These are phyloP conservation scores for Microplitis deprimator DNA, from an alignment of 2,888 invertebrate genomes.

Conservation along the genomic window DNA sequence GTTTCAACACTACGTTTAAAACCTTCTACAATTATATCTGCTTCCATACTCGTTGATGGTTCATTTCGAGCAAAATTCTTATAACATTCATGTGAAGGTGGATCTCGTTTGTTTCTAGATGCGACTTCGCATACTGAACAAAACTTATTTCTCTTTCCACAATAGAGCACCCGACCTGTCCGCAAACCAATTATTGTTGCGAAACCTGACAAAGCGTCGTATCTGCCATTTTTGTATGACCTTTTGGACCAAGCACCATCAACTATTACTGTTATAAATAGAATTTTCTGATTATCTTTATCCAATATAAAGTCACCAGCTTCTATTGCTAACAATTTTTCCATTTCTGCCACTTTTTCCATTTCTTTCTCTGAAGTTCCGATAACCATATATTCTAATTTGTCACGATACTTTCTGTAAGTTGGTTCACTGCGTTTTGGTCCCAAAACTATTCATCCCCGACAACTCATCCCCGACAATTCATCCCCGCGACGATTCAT, in stretches of 20 bases:
- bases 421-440: not conserved
- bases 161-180: not conserved
- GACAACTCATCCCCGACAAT: too few relatives aligned
- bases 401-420: not conserved
- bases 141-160: not conserved
- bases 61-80: not conserved
- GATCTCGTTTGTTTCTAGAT: not conserved
- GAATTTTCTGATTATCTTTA: not conserved
- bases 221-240: not conserved
- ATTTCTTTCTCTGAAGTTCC: not conserved
- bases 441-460: too few relatives aligned
- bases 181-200: not conserved
- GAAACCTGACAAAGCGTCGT: not conserved
- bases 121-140: not conserved
- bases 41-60: slow-evolving; percentile 53
- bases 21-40: slow-evolving; percentile 46
- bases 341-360: not conserved
- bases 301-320: not conserved
- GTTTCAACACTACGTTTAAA: slow-evolving; percentile 44
- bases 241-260: not conserved
- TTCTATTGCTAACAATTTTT: not conserved
- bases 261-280: not conserved
- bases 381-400: not conserved
- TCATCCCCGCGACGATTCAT: too few relatives aligned
- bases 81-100: not conserved